These are phyloP conservation scores for Sphaerophoria taeniata DNA, from an alignment of 2,888 invertebrate species.

Conservation along the genomic window DNA sequence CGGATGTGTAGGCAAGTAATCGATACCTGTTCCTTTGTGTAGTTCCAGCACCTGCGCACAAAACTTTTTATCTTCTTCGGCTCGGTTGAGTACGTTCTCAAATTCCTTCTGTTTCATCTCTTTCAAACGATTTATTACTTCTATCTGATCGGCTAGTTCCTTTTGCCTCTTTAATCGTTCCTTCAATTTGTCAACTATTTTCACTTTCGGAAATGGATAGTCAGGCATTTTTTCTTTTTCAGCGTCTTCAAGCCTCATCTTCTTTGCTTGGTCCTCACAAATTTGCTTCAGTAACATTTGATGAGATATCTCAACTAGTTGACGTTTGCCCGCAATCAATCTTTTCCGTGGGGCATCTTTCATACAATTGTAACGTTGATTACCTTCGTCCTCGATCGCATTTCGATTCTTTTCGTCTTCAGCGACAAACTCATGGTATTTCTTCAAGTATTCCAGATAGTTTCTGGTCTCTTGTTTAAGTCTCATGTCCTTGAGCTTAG, in stretches of 20 bases:
- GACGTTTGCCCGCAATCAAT: constrained; percentile 75
- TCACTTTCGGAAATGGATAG: constrained; percentile 78
- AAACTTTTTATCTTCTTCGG: constrained; percentile 77
- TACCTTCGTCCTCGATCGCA: constrained; percentile 75
- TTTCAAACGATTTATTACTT: constrained; percentile 76
- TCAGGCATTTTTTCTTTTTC: constrained; percentile 78
- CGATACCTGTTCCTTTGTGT: constrained; percentile 76
- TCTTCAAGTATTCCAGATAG: constrained; percentile 78
- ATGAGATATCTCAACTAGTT: constrained; percentile 76
- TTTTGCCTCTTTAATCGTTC: constrained; percentile 73
- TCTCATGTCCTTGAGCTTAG: constrained; percentile 72
- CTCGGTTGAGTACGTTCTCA: constrained; percentile 76
- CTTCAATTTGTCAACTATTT: constrained; percentile 74
- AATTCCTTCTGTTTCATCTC: constrained; percentile 77
- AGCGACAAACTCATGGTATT: constrained; percentile 77
- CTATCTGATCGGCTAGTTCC: constrained; percentile 78
- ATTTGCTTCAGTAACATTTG: constrained; percentile 78
- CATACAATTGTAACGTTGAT: constrained; percentile 76
- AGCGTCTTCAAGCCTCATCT: constrained; percentile 76
- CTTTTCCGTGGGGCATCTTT: constrained; percentile 75
- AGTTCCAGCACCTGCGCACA: constrained; percentile 77
- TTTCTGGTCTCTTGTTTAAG: constrained; percentile 77
- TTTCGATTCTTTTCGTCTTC: constrained; percentile 77
- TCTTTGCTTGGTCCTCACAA: constrained; percentile 78
- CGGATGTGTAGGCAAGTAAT: constrained; percentile 79